Conservation (phyloP, 2,888 invertebrate species). For the Orthosia gracilis region DNA sequence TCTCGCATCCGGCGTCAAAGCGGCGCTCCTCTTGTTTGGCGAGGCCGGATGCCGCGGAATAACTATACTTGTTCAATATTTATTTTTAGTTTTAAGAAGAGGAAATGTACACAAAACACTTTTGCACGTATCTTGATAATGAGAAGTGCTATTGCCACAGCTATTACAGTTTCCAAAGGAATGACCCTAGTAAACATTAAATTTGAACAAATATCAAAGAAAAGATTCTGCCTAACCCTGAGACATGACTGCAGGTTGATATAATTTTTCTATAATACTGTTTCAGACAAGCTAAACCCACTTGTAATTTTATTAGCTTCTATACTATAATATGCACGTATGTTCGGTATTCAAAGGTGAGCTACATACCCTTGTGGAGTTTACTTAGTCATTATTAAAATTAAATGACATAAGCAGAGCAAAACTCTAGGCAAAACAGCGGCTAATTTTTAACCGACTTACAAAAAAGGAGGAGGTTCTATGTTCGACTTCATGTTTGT, state of each 20-base stretch:
- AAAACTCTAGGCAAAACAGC: slow-evolving; percentile 5
- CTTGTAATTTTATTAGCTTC: neutral
- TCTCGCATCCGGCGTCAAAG: slow-evolving; percentile 75
- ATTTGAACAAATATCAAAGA: neutral
- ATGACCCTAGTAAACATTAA: neutral
- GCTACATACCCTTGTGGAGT: neutral
- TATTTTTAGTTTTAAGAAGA: slow-evolving; percentile 59
- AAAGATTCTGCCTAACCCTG: neutral
- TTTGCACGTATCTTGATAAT: neutral
- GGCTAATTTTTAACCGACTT: slow-evolving; percentile 3
- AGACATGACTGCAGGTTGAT: neutral
- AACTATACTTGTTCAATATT: slow-evolving; percentile 70
- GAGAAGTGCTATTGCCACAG: neutral
- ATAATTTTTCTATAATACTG: neutral
- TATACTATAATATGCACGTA: neutral
- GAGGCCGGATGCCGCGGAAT: slow-evolving; percentile 76
- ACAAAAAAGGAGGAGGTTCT: too few relatives aligned
- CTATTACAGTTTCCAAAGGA: too few relatives aligned
- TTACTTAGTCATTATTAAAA: slow-evolving; percentile 15
- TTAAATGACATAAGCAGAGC: neutral
- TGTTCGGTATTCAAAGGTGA: slow-evolving; percentile 20
- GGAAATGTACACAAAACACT: slow-evolving; percentile 6
- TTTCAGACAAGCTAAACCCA: too few relatives aligned
- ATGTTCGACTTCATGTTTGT: too few relatives aligned
- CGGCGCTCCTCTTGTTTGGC: slow-evolving; percentile 70